These are phyloP conservation scores for Eristalis tenax DNA, from an alignment of 2,888 invertebrate genomes.

Conservation along the genomic window DNA sequence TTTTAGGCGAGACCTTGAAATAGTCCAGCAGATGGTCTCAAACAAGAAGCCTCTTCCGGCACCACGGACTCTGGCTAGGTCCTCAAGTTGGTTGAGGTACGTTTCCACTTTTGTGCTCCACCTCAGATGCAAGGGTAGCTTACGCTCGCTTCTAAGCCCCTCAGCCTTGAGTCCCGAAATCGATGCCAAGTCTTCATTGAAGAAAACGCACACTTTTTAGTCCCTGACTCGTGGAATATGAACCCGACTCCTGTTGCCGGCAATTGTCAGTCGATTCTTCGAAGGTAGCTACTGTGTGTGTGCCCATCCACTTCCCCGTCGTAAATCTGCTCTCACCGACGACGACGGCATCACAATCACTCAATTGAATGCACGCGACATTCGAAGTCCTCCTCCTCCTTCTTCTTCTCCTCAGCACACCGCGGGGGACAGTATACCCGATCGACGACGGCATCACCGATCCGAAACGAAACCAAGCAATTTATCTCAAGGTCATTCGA, in stretches of 20 bases:
- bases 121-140: too few species aligned
- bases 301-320: constrained; percentile 45
- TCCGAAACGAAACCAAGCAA: background rate
- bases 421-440: constrained; percentile 26
- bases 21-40: too few species aligned
- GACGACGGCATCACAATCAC: background rate
- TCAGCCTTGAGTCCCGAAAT: too few species aligned
- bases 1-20: too few species aligned
- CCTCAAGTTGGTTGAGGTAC: too few species aligned
- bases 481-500: constrained; percentile 57
- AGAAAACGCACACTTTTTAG: background rate
- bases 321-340: constrained; percentile 35
- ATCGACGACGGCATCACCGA: background rate
- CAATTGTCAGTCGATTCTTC: constrained; percentile 50
- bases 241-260: constrained; percentile 3
- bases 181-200: background rate
- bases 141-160: too few species aligned
- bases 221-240: background rate
- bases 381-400: constrained; percentile 7
- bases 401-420: background rate
- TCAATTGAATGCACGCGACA: constrained; percentile 53
- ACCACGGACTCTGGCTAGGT: too few species aligned
- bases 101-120: too few species aligned
- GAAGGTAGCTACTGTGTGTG: constrained; percentile 50
- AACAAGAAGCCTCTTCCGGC: too few species aligned